Conservation (phyloP, 2,113 vertebrate genomes). For the Accipiter cooperii region DNA sequence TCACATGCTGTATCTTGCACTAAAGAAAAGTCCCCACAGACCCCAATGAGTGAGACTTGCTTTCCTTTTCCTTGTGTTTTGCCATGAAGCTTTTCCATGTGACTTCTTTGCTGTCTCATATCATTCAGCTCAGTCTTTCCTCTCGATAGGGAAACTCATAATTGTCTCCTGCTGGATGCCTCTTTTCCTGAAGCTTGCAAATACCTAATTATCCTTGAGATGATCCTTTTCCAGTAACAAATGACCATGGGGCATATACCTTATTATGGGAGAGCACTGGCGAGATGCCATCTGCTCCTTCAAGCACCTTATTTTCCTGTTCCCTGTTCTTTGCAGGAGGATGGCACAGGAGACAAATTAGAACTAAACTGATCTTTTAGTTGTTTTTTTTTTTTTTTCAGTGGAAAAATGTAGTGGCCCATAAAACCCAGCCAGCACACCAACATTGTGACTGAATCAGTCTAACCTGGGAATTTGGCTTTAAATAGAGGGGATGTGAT, state of each 20-base stretch:
- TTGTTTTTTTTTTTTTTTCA: no score
- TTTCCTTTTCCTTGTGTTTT: background rate
- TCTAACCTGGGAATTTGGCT: background rate
- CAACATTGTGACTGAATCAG: background rate
- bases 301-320: background rate
- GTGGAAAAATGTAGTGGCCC: background rate
- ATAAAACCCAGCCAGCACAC: background rate
- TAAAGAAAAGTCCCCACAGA: background rate
- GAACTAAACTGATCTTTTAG: fast-evolving
- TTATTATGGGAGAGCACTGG: background rate
- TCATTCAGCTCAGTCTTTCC: background rate
- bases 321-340: background rate
- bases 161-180: background rate
- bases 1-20: fast-evolving
- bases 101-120: background rate
- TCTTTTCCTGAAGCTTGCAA: background rate
- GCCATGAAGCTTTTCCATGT: background rate
- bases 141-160: background rate
- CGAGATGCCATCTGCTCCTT: background rate
- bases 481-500: background rate
- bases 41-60: background rate
- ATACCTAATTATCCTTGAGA: background rate
- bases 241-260: background rate
- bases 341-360: background rate
- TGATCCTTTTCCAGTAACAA: background rate